Percentiles rank a stretch among this genome's conserved stretches.
Conservation (phyloP, 2,113 vertebrate species). For the Sciurus niger region DNA sequence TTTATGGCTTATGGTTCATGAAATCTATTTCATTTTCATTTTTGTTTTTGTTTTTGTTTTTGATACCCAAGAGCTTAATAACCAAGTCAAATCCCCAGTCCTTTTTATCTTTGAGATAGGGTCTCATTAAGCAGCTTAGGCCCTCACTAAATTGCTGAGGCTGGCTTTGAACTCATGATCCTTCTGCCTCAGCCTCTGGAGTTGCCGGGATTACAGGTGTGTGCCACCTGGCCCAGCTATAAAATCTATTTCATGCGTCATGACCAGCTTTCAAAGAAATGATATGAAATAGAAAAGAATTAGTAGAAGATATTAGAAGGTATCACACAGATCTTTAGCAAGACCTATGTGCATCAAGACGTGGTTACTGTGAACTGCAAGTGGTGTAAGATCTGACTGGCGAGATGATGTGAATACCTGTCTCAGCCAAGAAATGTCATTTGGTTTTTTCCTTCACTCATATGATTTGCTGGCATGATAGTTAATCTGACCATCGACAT, state of each 20-base stretch:
- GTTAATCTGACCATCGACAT: background rate
- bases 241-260: background rate
- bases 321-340: background rate
- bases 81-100: no score
- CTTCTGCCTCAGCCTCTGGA: no score
- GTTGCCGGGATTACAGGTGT: no score
- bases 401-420: background rate
- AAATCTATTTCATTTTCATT: conserved; percentile 15
- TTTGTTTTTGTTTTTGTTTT: no score
- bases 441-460: background rate
- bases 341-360: background rate
- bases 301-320: background rate
- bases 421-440: background rate
- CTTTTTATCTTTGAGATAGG: no score
- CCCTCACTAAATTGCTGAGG: no score
- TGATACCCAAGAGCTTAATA: no score
- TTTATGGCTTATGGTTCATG: background rate
- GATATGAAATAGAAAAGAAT: background rate
- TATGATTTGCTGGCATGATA: background rate
- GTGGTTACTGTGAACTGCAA: background rate
- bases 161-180: no score
- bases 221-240: no score
- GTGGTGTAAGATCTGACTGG: no score
- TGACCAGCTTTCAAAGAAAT: background rate
- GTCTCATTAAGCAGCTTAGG: no score